Evolutionary conservation across 1,140 invertebrate genomes (phyloP).

Genomic region (Anagrus nilaparvatae): DNA sequence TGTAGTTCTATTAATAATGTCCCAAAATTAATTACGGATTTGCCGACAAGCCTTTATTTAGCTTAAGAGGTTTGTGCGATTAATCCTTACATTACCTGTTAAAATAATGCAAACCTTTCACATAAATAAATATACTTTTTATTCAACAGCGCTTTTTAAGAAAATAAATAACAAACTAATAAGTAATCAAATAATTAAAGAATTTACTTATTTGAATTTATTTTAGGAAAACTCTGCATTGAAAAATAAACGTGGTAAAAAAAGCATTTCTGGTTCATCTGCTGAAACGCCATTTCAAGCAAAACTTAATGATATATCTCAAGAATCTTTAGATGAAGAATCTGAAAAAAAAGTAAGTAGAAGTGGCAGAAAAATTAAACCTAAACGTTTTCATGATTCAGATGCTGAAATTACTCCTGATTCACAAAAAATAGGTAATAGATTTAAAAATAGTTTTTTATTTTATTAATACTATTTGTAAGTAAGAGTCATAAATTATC

Average conservation of each 20-base stretch:
- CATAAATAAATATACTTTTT: constrained; percentile 1
- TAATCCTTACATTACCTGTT: constrained; percentile 31
- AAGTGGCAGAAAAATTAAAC: constrained; percentile 65
- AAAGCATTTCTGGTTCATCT: constrained; percentile 8
- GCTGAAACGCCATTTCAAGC: constrained; percentile 5
- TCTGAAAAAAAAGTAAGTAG: constrained; percentile 51
- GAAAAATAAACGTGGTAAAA: constrained; percentile 34
- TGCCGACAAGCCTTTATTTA: constrained; percentile 42
- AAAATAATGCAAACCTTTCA: no score
- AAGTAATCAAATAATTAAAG: no score
- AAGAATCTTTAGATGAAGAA: constrained; percentile 35
- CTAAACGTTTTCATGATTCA: constrained; percentile 47
- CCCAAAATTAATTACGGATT: constrained; percentile 30
- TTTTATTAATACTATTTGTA: background rate
- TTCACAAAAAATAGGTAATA: constrained; percentile 26
- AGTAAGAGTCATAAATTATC: background rate
- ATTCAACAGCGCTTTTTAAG: background rate
- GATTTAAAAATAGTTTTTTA: background rate
- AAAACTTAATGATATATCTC: constrained; percentile 22
- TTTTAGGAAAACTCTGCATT: constrained; percentile 30
- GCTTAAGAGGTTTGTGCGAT: constrained; percentile 42
- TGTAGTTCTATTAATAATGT: constrained; percentile 17
- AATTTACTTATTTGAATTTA: constrained; percentile 5
- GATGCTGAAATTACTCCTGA: constrained; percentile 28
- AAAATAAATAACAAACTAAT: no score